Evolutionary conservation across 2,797 vertebrate genomes (phyloP).

Genomic region (Pangasius larnaudii): DNA sequence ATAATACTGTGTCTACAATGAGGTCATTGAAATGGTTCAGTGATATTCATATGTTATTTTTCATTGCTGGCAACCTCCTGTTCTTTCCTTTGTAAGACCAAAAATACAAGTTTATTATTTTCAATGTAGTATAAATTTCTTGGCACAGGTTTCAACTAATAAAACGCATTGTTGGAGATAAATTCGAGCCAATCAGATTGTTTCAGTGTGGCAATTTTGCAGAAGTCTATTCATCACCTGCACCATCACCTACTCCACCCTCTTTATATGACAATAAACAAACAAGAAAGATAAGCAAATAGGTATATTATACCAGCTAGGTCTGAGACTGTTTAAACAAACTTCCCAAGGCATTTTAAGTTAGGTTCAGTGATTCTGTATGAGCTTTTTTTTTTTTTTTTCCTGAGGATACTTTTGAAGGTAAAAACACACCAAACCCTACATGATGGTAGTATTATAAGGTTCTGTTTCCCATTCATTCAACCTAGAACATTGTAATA

Average conservation of each 20-base stretch:
- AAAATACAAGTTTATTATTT: not conserved
- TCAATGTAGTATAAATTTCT: too few relatives aligned
- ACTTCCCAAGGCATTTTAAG: not conserved
- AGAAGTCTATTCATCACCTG: not conserved
- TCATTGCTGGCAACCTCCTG: not conserved
- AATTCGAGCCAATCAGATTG: not conserved
- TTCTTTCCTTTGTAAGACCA: not conserved
- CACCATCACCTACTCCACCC: not conserved
- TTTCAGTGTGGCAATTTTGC: not conserved
- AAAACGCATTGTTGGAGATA: not conserved
- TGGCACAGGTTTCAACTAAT: not conserved
- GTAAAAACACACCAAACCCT: not conserved
- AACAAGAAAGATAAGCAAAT: slow-evolving; percentile 15
- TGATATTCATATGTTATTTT: not conserved
- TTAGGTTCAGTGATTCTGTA: not conserved
- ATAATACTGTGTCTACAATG: not conserved
- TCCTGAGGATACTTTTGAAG: not conserved
- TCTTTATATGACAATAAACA: not conserved
- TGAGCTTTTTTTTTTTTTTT: too few relatives aligned
- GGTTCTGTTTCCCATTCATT: not conserved
- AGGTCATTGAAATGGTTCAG: too few relatives aligned
- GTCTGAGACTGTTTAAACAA: slow-evolving; percentile 20
- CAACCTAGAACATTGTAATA: not conserved
- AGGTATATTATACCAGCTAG: not conserved
- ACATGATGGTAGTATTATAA: too few relatives aligned